Conservation (phyloP, 2,888 invertebrate species). For the Clostera curtula region DNA sequence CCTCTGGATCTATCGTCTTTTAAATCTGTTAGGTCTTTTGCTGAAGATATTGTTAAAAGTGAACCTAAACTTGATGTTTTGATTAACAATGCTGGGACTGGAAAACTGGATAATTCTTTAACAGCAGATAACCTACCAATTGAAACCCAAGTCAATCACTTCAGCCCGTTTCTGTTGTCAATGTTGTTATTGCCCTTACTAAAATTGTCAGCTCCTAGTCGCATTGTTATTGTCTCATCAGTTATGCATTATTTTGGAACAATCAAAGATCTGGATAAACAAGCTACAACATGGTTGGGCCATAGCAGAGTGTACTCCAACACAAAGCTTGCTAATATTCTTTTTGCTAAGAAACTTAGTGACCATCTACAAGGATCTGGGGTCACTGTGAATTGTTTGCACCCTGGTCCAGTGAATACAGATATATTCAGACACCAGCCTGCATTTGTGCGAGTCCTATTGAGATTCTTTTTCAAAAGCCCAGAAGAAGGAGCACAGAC, state of each 20-base stretch:
- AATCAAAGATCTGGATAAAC: slow-evolving; percentile 80
- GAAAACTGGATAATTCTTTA: slow-evolving; percentile 75
- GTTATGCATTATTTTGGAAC: slow-evolving; percentile 79
- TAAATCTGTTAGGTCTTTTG: slow-evolving; percentile 84
- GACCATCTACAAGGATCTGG: slow-evolving; percentile 75
- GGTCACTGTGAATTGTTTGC: slow-evolving; percentile 85
- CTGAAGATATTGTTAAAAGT: slow-evolving; percentile 79
- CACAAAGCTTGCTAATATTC: slow-evolving; percentile 84
- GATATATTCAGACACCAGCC: slow-evolving; percentile 84
- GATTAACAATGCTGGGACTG: slow-evolving; percentile 89
- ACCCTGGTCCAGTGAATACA: slow-evolving; percentile 86
- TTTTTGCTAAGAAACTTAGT: slow-evolving; percentile 80
- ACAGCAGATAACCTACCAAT: slow-evolving; percentile 87
- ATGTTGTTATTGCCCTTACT: slow-evolving; percentile 85
- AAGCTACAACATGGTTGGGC: too few relatives aligned
- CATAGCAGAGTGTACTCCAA: too few relatives aligned
- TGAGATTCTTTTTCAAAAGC: slow-evolving; percentile 18
- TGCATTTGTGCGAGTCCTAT: slow-evolving; percentile 59
- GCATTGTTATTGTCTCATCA: slow-evolving; percentile 86
- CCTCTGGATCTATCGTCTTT: slow-evolving; percentile 82
- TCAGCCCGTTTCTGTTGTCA: slow-evolving; percentile 91
- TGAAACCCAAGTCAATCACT: slow-evolving; percentile 92
- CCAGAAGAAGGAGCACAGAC: slow-evolving; percentile 84
- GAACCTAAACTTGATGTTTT: slow-evolving; percentile 83
- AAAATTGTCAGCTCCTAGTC: slow-evolving; percentile 79